Evolutionary conservation across 2,797 vertebrate species (phyloP).

Genomic region (Acropternis orthonyx): DNA sequence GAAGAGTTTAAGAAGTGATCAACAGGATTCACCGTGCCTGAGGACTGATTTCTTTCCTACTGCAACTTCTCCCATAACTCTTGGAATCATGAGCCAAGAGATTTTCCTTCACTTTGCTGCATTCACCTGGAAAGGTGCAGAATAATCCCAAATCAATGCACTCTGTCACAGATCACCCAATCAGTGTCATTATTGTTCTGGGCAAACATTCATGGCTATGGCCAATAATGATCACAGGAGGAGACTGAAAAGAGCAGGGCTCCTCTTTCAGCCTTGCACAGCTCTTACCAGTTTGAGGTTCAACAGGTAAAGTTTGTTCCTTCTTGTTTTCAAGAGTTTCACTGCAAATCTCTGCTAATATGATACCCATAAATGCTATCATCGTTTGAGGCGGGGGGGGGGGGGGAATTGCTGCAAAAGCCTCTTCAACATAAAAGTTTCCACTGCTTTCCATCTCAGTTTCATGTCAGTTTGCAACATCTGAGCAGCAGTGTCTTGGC

Average conservation of each 20-base stretch:
- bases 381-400: no score
- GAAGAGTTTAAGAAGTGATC: neutral
- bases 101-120: neutral
- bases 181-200: neutral
- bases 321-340: neutral
- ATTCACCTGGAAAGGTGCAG: neutral
- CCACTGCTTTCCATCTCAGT: neutral
- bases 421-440: neutral
- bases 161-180: neutral
- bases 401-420: neutral
- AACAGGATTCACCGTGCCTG: neutral
- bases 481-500: neutral
- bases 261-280: neutral
- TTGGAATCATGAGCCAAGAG: neutral
- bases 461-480: neutral
- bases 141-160: neutral
- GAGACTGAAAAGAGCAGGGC: neutral
- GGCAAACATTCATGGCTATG: accelerated
- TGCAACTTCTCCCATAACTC: neutral
- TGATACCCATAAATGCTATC: neutral
- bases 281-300: neutral
- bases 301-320: neutral
- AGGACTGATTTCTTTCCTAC: neutral
- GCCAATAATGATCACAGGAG: accelerated
- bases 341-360: neutral